A percentile compares a stretch with the other conserved stretches of the same genome.
These are phyloP conservation scores for Coendou prehensilis DNA, from an alignment of 2,797 vertebrate genomes.

Conservation along the genomic window DNA sequence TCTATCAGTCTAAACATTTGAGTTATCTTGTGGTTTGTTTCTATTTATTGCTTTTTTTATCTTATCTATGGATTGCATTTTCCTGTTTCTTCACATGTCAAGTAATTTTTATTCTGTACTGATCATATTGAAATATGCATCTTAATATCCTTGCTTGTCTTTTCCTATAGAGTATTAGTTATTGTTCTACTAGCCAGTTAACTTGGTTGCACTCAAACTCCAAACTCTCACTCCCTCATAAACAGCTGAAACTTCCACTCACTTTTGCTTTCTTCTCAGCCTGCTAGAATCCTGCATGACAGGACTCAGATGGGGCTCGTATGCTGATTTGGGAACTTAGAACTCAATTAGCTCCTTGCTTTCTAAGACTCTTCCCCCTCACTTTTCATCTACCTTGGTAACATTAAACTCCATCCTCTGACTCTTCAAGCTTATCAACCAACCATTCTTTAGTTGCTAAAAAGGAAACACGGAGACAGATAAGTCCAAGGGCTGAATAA, in stretches of 20 bases:
- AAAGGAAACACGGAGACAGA: background rate
- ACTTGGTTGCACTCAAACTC: background rate
- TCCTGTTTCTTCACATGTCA: background rate
- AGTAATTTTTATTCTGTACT: background rate
- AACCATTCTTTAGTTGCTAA: constrained; percentile 1
- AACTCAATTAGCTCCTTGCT: background rate
- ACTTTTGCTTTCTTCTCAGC: background rate
- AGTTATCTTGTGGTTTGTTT: constrained; percentile 45
- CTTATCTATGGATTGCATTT: background rate
- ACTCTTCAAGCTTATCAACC: background rate
- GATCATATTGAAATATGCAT: background rate
- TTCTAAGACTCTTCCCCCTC: background rate
- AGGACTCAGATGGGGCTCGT: background rate
- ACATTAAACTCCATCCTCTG: background rate
- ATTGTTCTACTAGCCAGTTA: background rate
- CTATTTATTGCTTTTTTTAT: constrained; percentile 45
- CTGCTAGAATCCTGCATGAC: background rate
- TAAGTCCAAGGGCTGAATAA: background rate
- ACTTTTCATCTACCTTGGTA: background rate
- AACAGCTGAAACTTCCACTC: background rate
- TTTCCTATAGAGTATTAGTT: background rate
- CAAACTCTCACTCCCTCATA: background rate
- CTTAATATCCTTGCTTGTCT: background rate
- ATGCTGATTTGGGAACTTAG: background rate
- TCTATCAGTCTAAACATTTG: constrained; percentile 30